These are phyloP conservation scores for Megalopta genalis DNA, from an alignment of 1,140 invertebrate genomes.

Conservation along the genomic window DNA sequence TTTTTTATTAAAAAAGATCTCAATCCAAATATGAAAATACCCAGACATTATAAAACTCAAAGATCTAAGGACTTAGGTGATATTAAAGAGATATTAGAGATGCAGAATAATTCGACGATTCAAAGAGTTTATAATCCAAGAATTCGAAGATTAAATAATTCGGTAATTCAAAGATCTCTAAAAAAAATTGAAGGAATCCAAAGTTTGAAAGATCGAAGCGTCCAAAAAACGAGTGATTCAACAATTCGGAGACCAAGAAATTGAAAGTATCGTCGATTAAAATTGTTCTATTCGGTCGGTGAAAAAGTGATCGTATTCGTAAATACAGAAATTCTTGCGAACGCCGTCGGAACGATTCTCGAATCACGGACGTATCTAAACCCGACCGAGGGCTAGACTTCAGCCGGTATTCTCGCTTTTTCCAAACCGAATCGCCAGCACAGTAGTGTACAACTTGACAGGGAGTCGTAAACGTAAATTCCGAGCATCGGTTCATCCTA, in stretches of 20 bases:
- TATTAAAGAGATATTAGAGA: neutral
- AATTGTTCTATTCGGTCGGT: too few relatives aligned
- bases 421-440: conserved; percentile 13
- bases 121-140: neutral
- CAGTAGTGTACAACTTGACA: conserved; percentile 41
- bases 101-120: neutral
- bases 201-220: neutral
- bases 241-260: neutral
- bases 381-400: neutral
- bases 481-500: conserved; percentile 46
- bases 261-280: neutral
- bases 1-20: too few relatives aligned
- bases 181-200: neutral
- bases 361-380: neutral
- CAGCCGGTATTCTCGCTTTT: conserved; percentile 3
- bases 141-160: neutral
- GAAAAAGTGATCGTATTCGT: too few relatives aligned
- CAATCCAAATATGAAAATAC: neutral
- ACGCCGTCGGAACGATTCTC: too few relatives aligned
- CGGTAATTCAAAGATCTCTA: too few relatives aligned
- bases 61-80: neutral
- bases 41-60: neutral
- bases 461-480: conserved; percentile 48
- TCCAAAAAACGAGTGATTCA: too few relatives aligned
- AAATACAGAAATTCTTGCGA: too few relatives aligned